Conservation (phyloP, 2,113 vertebrate species). For the Indicator indicator region DNA sequence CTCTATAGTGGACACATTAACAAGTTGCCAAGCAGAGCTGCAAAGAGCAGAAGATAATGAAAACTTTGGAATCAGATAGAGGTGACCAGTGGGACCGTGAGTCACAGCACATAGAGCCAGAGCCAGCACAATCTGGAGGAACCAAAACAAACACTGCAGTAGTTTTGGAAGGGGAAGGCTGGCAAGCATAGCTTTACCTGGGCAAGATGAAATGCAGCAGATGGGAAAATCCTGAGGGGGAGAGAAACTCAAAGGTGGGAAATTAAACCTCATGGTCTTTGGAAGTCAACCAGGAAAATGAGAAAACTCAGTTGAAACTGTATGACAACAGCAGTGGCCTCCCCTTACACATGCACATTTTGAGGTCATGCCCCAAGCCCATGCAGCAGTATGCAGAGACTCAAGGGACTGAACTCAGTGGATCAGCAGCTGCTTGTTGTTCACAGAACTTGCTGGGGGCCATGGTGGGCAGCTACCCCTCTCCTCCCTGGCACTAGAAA, state of each 20-base stretch:
- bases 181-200: slow-evolving; percentile 60
- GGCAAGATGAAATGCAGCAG: slow-evolving; percentile 47
- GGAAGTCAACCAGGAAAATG: slow-evolving; percentile 29
- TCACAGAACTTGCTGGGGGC: neutral
- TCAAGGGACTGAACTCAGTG: neutral
- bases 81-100: slow-evolving; percentile 26
- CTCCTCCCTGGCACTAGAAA: neutral
- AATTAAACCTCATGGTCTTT: slow-evolving; percentile 41
- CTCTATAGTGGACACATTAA: slow-evolving; percentile 3
- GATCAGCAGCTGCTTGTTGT: neutral
- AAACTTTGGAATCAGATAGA: slow-evolving; percentile 29
- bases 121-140: slow-evolving; percentile 58
- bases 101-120: neutral
- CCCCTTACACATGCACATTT: fast-evolving
- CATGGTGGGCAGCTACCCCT: neutral
- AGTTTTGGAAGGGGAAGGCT: slow-evolving; percentile 43
- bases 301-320: slow-evolving; percentile 25
- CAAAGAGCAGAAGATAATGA: slow-evolving; percentile 21
- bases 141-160: slow-evolving; percentile 54
- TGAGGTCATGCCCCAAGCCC: neutral
- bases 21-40: slow-evolving; percentile 13
- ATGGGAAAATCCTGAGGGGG: slow-evolving; percentile 53
- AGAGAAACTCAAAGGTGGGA: slow-evolving; percentile 13
- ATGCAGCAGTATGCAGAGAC: neutral
- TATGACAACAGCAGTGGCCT: neutral